These are phyloP conservation scores for Lepidothrix coronata DNA, from an alignment of 2,113 vertebrate genomes.

Conservation along the genomic window DNA sequence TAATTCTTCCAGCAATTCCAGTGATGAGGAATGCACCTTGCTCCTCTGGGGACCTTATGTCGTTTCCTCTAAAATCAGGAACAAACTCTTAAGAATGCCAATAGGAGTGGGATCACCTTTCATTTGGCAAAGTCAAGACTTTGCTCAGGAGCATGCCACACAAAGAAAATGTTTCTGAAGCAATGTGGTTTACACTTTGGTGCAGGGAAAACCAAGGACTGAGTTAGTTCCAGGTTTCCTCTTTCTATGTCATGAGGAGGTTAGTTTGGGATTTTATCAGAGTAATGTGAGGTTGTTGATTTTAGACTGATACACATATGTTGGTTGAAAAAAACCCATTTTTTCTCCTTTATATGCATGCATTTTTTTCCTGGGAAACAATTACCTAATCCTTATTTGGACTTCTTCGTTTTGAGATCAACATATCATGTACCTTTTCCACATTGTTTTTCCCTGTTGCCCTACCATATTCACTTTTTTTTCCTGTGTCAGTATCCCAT, in stretches of 20 bases:
- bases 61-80: not conserved
- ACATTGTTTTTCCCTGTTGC: not conserved
- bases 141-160: not conserved
- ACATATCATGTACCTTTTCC: not conserved
- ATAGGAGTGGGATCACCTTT: not conserved
- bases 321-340: not conserved
- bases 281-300: not conserved
- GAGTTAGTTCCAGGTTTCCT: not conserved
- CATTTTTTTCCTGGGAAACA: not conserved
- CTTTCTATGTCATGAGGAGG: not conserved
- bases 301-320: not conserved
- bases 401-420: not conserved
- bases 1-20: not conserved
- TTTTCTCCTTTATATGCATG: not conserved
- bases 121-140: not conserved
- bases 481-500: not conserved
- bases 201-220: not conserved
- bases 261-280: not conserved
- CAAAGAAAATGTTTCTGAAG: not conserved
- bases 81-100: not conserved
- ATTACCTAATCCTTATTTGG: not conserved
- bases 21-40: not conserved
- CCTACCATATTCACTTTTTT: not conserved
- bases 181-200: not conserved
- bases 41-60: not conserved